Evolutionary conservation across 2,888 invertebrate genomes (phyloP).

Genomic region (Ochropacha duplaris): DNA sequence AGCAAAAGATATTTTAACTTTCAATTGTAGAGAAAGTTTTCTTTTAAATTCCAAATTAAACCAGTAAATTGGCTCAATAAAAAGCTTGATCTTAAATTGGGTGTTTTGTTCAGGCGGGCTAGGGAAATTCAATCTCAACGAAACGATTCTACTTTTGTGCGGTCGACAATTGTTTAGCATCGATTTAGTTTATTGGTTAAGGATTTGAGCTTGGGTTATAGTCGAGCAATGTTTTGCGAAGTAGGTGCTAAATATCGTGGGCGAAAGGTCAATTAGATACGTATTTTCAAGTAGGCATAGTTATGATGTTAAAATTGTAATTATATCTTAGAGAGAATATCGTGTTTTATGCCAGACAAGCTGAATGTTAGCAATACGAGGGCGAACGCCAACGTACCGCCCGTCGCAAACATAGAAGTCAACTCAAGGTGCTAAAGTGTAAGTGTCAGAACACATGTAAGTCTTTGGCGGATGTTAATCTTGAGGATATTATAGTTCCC

Average conservation of each 20-base stretch:
- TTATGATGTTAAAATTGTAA: too few relatives aligned
- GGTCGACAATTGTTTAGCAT: conserved; percentile 11
- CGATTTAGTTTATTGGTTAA: conserved; percentile 36
- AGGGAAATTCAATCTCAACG: conserved; percentile 43
- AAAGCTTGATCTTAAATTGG: conserved; percentile 59
- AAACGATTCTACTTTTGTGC: conserved; percentile 29
- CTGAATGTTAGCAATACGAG: too few relatives aligned
- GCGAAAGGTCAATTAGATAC: not conserved
- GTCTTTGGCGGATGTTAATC: too few relatives aligned
- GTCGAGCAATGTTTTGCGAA: not conserved
- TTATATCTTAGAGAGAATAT: too few relatives aligned
- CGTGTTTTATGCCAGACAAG: too few relatives aligned
- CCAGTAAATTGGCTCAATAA: conserved; percentile 41
- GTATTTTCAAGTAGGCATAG: not conserved
- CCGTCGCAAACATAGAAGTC: too few relatives aligned
- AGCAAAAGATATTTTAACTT: conserved; percentile 9
- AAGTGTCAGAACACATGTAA: too few relatives aligned
- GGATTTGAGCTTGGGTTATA: conserved; percentile 23
- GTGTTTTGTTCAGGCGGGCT: conserved; percentile 55
- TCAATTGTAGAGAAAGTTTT: conserved; percentile 20
- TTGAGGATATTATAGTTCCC: too few relatives aligned
- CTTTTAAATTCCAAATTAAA: conserved; percentile 28
- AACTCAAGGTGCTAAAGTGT: too few relatives aligned
- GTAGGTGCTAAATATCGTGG: not conserved
- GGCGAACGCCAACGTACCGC: too few relatives aligned